Conservation (phyloP, 2,888 invertebrate genomes). For the Melanargia galathea region DNA sequence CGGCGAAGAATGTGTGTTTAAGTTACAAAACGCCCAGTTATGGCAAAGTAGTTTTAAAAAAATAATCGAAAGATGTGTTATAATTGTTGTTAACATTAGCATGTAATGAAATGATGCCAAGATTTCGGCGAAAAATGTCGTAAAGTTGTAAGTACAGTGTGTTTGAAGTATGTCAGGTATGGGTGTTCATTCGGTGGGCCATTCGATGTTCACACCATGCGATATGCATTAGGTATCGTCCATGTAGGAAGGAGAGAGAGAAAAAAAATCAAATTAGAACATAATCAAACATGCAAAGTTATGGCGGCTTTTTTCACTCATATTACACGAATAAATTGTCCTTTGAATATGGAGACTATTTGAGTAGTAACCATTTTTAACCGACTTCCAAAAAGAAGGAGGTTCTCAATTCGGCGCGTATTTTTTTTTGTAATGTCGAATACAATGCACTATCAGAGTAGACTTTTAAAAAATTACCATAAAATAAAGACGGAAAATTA, state of each 20-base stretch:
- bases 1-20: conserved; percentile 8
- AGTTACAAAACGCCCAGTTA: conserved; percentile 8
- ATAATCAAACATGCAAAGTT: conserved; percentile 38
- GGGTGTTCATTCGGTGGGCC: conserved; percentile 35
- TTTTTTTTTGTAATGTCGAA: too few species aligned
- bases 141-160: neutral
- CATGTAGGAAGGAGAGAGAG: conserved; percentile 47
- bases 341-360: too few species aligned
- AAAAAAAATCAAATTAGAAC: conserved; percentile 57
- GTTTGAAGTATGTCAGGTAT: conserved; percentile 31
- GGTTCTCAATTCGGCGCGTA: too few species aligned
- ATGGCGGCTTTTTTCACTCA: conserved; percentile 38
- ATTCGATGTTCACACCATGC: conserved; percentile 49
- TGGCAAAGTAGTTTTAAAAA: neutral
- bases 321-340: neutral
- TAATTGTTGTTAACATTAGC: neutral
- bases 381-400: too few species aligned
- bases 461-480: too few species aligned
- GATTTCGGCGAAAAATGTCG: neutral
- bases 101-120: neutral
- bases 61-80: neutral
- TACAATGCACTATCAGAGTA: too few species aligned
- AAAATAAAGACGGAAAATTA: too few species aligned
- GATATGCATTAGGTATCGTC: conserved; percentile 40
- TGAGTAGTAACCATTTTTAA: too few species aligned